Evolutionary conservation across 2,888 invertebrate genomes (phyloP).

Genomic region (Apamea monoglypha): DNA sequence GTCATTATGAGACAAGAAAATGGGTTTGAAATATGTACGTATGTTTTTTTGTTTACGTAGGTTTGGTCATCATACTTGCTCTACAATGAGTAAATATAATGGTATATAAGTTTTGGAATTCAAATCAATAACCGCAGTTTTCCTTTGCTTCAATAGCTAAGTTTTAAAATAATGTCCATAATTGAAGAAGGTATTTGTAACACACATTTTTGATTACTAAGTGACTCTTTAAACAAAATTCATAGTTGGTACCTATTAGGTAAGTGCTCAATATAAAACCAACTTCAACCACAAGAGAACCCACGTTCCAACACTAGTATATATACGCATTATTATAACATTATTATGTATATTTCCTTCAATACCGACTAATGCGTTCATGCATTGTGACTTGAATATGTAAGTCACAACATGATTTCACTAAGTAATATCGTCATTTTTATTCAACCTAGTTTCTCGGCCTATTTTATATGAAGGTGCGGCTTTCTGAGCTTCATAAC

Average conservation of each 20-base stretch:
- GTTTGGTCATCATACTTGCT: neutral
- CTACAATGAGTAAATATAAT: too few species aligned
- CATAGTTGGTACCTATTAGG: neutral
- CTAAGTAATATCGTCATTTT: conserved; percentile 42
- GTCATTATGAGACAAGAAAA: neutral
- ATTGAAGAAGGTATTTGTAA: neutral
- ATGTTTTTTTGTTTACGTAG: neutral
- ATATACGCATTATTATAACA: neutral
- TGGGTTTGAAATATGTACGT: neutral
- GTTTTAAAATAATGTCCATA: neutral
- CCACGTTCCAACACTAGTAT: neutral
- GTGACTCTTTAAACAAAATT: neutral
- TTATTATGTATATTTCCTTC: conserved; percentile 34
- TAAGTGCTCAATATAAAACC: neutral
- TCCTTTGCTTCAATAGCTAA: neutral
- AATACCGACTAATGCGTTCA: conserved; percentile 49
- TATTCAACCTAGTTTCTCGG: conserved; percentile 11
- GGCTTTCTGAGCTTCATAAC: neutral
- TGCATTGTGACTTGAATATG: conserved; percentile 53
- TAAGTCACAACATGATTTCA: conserved; percentile 28
- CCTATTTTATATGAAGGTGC: neutral
- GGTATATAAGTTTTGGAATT: neutral
- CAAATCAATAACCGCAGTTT: neutral
- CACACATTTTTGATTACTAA: neutral
- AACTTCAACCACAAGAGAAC: neutral